Percentiles rank a stretch among this genome's conserved stretches.
phyloP scores from a whole-genome alignment of 2,888 invertebrate species.

The Apeira syringaria region DNA sequence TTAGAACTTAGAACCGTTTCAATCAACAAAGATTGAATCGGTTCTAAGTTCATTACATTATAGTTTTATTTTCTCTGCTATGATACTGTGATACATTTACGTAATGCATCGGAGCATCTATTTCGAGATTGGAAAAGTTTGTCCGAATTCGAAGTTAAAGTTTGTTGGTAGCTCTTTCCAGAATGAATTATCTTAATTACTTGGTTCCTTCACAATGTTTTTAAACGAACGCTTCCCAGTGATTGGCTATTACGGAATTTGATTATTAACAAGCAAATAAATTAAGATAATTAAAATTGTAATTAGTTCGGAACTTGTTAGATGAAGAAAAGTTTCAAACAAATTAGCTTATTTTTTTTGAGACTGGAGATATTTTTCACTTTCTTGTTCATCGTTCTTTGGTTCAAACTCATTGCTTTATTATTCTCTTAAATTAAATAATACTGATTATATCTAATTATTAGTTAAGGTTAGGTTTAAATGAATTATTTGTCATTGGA shows the following conservation, averaged over 20 bases:
- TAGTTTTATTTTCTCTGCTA: slow-evolving; percentile 27
- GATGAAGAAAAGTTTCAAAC: neutral
- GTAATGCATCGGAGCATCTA: slow-evolving; percentile 36
- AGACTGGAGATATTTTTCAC: too few relatives aligned
- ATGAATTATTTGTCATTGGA: too few relatives aligned
- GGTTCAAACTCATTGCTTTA: too few relatives aligned
- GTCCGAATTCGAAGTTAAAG: slow-evolving; percentile 32
- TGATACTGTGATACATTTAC: slow-evolving; percentile 32
- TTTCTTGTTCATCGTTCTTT: too few relatives aligned
- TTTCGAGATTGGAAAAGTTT: slow-evolving; percentile 46
- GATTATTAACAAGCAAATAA: slow-evolving; percentile 6
- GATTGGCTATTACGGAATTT: slow-evolving; percentile 13
- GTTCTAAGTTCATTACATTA: slow-evolving; percentile 18
- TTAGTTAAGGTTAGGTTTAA: too few relatives aligned
- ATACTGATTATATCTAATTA: too few relatives aligned
- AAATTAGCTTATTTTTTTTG: neutral
- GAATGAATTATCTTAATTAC: slow-evolving; percentile 46
- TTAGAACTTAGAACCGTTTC: too few relatives aligned
- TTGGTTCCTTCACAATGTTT: slow-evolving; percentile 36
- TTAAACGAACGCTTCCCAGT: slow-evolving; percentile 31
- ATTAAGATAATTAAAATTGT: slow-evolving; percentile 7
- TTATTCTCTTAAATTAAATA: too few relatives aligned
- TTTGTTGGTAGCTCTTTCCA: slow-evolving; percentile 33
- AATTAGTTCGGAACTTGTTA: slow-evolving; percentile 4
- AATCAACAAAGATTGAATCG: too few relatives aligned